A percentile compares a stretch with the other conserved stretches of the same genome.
Conservation (phyloP, 2,113 vertebrate species). For the Spermophilus dauricus region DNA sequence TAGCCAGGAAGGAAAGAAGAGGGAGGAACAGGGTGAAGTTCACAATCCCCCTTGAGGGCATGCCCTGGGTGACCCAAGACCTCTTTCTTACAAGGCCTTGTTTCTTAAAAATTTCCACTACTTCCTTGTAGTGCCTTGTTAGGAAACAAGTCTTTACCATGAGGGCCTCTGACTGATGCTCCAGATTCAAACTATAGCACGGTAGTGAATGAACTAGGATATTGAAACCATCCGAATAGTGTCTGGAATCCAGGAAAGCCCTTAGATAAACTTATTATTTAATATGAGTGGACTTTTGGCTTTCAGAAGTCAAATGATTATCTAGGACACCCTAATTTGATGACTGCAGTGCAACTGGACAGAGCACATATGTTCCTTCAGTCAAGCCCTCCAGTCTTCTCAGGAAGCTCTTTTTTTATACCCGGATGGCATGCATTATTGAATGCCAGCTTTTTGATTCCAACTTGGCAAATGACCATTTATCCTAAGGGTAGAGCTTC, state of each 20-base stretch:
- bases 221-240: neutral
- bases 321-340: neutral
- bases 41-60: neutral
- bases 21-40: neutral
- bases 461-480: neutral
- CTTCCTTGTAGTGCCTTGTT: neutral
- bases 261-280: neutral
- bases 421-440: rapidly evolving
- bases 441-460: neutral
- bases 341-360: neutral
- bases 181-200: neutral
- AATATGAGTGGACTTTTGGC: neutral
- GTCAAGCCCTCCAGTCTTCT: neutral
- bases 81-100: neutral
- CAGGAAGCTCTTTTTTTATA: neutral
- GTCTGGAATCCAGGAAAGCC: neutral
- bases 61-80: neutral
- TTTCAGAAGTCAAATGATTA: neutral
- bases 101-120: neutral
- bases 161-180: neutral
- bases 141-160: neutral
- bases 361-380: neutral
- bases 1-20: neutral
- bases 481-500: neutral
- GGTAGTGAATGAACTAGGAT: neutral